Conservation (phyloP, 2,797 vertebrate species). For the Megalops cyprinoides region DNA sequence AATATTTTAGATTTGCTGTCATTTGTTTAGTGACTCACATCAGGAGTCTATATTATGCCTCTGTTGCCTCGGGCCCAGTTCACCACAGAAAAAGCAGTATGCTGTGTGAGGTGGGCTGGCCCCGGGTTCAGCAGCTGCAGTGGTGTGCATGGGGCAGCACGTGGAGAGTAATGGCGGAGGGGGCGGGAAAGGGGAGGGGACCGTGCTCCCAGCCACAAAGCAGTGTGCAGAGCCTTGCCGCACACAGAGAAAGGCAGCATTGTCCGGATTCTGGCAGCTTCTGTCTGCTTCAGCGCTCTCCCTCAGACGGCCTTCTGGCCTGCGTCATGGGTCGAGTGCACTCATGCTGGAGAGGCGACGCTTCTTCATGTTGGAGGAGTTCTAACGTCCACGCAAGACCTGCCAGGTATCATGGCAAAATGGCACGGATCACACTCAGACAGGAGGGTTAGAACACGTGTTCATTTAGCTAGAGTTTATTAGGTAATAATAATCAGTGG, state of each 20-base stretch:
- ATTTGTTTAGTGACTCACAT: slow-evolving; percentile 1
- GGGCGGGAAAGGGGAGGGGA: slow-evolving; percentile 33
- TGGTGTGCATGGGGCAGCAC: background rate
- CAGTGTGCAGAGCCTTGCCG: slow-evolving; percentile 43
- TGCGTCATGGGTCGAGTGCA: slow-evolving; percentile 38
- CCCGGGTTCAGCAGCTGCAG: slow-evolving; percentile 1
- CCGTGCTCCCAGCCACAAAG: slow-evolving; percentile 51
- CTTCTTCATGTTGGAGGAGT: background rate
- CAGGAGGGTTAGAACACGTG: too few relatives aligned
- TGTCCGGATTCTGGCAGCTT: slow-evolving; percentile 52
- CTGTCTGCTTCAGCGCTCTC: slow-evolving; percentile 49
- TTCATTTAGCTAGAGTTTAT: too few relatives aligned
- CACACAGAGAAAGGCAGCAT: slow-evolving; percentile 63
- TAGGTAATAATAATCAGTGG: too few relatives aligned
- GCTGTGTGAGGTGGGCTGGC: background rate
- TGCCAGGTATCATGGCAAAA: background rate
- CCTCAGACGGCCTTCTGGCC: slow-evolving; percentile 52
- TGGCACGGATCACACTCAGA: background rate
- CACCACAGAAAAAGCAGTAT: background rate
- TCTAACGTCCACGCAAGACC: background rate
- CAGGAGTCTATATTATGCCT: slow-evolving; percentile 8
- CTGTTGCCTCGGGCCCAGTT: background rate
- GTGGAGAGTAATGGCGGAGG: slow-evolving; percentile 34
- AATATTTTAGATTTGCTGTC: slow-evolving; percentile 6
- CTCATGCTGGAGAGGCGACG: slow-evolving; percentile 21